These are phyloP conservation scores for Cydia strobilella DNA, from an alignment of 1,140 invertebrate species.

Conservation along the genomic window DNA sequence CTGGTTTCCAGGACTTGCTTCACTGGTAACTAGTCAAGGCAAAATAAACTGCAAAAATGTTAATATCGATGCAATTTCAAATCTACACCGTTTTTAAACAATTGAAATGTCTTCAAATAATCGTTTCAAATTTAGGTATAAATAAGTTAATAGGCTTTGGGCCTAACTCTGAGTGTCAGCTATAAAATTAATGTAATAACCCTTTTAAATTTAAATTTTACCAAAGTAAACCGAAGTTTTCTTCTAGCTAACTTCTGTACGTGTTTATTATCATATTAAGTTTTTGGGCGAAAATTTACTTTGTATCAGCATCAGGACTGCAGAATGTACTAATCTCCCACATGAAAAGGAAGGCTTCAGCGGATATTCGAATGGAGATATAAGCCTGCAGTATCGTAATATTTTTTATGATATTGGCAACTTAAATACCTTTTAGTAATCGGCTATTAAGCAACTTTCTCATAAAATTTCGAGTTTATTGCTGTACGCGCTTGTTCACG, in stretches of 20 bases:
- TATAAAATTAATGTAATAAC: no score
- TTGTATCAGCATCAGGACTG: no score
- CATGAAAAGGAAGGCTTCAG: no score
- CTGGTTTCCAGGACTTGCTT: conserved; percentile 42
- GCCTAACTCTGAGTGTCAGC: no score
- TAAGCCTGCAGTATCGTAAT: background rate
- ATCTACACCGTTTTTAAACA: background rate
- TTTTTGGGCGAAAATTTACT: no score
- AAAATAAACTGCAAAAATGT: conserved; percentile 33
- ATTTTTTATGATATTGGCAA: background rate
- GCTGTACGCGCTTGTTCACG: background rate
- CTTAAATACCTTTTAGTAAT: background rate
- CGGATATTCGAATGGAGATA: background rate
- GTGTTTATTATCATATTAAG: no score
- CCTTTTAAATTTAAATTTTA: no score
- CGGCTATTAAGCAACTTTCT: background rate
- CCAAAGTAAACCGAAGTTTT: no score
- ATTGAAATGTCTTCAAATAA: background rate
- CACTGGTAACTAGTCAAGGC: conserved; percentile 43
- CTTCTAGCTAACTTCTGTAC: no score
- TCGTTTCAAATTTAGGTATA: no score
- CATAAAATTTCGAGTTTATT: conserved; percentile 1
- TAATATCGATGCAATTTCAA: conserved; percentile 20
- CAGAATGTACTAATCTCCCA: no score
- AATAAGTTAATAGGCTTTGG: no score